Evolutionary conservation across 2,797 vertebrate genomes (phyloP).

Genomic region (Sebastes vulpes): DNA sequence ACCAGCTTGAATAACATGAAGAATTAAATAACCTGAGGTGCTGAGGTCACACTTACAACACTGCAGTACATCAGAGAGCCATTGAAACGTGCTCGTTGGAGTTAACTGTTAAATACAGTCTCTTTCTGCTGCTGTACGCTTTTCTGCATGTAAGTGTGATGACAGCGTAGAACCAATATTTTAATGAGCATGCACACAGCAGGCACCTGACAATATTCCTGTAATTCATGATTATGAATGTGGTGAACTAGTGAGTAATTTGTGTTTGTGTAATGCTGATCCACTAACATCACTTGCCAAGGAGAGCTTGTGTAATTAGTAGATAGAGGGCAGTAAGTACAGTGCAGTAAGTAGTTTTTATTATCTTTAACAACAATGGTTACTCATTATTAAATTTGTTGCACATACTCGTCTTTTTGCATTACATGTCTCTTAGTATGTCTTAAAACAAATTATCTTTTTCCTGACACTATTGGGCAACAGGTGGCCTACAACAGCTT

Average conservation of each 20-base stretch:
- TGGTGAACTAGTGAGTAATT: conserved; percentile 44
- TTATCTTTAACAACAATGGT: conserved; percentile 20
- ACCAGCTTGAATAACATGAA: conserved; percentile 53
- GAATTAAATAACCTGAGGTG: conserved; percentile 19
- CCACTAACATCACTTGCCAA: conserved; percentile 22
- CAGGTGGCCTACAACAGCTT: conserved; percentile 22
- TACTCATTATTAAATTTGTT: neutral
- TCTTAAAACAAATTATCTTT: neutral
- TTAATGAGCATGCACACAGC: conserved; percentile 30
- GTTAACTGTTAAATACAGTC: conserved; percentile 10
- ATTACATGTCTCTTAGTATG: neutral
- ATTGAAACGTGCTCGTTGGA: conserved; percentile 2
- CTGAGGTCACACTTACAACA: conserved; percentile 46
- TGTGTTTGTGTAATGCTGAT: conserved; percentile 37
- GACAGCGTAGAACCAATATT: conserved; percentile 11
- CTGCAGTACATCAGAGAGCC: conserved; percentile 19
- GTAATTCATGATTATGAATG: conserved; percentile 50
- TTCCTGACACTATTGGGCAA: neutral
- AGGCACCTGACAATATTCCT: conserved; percentile 30
- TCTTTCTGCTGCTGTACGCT: neutral
- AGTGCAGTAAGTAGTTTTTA: conserved; percentile 3
- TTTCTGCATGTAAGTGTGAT: conserved; percentile 34
- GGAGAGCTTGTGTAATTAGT: conserved; percentile 28
- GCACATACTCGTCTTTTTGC: neutral
- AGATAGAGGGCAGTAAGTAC: neutral